A percentile compares a stretch with the other conserved stretches of the same genome.
These are phyloP conservation scores for Galeopsomyia nigrocyanea DNA, from an alignment of 2,888 invertebrate genomes.

Conservation along the genomic window DNA sequence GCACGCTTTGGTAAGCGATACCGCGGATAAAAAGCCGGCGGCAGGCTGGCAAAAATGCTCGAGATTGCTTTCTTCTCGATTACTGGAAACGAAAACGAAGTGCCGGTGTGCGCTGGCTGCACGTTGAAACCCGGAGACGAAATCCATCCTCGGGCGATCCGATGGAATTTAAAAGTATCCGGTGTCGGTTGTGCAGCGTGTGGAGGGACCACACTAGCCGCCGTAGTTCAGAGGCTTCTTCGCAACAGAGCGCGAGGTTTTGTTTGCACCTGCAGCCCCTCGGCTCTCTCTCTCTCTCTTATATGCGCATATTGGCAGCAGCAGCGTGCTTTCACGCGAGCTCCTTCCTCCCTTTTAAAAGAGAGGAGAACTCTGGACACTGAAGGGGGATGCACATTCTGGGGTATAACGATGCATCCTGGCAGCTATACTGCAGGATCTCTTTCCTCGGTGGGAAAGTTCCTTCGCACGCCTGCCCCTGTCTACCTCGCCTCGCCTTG, in stretches of 20 bases:
- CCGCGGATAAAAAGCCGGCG: slow-evolving; percentile 40
- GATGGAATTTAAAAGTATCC: slow-evolving; percentile 62
- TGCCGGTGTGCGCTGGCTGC: slow-evolving; percentile 11
- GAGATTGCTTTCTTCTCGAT: slow-evolving; percentile 44
- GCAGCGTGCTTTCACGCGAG: too few relatives aligned
- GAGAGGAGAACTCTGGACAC: too few relatives aligned
- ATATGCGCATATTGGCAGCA: neutral
- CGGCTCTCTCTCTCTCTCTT: slow-evolving; percentile 15
- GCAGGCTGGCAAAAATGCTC: neutral
- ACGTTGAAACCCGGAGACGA: slow-evolving; percentile 42
- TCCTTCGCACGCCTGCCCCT: too few relatives aligned
- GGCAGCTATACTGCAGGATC: too few relatives aligned
- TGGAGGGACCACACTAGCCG: slow-evolving; percentile 26
- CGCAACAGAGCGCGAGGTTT: slow-evolving; percentile 42
- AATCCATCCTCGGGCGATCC: slow-evolving; percentile 57
- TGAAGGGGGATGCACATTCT: too few relatives aligned
- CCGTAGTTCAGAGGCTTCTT: too few relatives aligned
- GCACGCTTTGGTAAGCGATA: slow-evolving; percentile 19
- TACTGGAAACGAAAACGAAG: slow-evolving; percentile 40
- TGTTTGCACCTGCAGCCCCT: slow-evolving; percentile 53
- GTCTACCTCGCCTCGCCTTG: too few relatives aligned
- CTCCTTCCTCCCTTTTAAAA: too few relatives aligned
- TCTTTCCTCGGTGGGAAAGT: too few relatives aligned
- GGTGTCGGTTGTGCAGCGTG: slow-evolving; percentile 54
- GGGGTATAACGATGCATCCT: too few relatives aligned